A percentile compares a stretch with the other conserved stretches of the same genome.
Evolutionary conservation across 2,113 vertebrate genomes (phyloP).

Genomic region (Podiceps cristatus): DNA sequence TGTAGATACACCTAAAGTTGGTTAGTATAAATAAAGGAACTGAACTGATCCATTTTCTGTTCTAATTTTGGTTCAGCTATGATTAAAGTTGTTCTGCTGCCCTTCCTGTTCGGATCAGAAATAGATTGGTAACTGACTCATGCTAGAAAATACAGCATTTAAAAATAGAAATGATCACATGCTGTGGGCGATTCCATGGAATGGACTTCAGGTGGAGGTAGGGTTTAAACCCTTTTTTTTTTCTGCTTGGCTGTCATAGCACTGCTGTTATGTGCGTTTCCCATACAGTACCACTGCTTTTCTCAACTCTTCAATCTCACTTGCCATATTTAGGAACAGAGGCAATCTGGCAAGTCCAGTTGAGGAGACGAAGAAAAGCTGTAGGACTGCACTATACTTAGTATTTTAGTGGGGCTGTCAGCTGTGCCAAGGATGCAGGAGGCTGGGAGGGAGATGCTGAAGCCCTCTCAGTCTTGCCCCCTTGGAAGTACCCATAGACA

Average conservation of each 20-base stretch:
- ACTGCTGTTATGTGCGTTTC: conserved; percentile 21
- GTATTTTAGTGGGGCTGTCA: not conserved
- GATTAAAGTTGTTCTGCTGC: conserved; percentile 41
- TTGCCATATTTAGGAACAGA: not conserved
- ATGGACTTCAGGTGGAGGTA: conserved; percentile 34
- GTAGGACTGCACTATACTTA: not conserved
- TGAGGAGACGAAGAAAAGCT: not conserved
- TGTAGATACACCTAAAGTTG: not conserved
- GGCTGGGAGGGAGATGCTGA: not conserved
- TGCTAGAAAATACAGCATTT: conserved; percentile 48
- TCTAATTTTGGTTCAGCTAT: conserved; percentile 64
- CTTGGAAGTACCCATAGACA: not conserved
- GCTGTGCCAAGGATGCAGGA: not conserved
- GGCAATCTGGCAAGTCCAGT: conserved; percentile 15
- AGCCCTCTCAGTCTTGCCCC: not conserved
- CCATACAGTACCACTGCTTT: not conserved
- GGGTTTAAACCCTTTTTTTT: not conserved
- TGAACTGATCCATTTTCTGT: conserved; percentile 54
- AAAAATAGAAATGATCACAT: conserved; percentile 42
- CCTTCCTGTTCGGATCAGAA: conserved; percentile 63
- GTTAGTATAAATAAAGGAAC: conserved; percentile 28
- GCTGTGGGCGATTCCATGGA: conserved; percentile 32
- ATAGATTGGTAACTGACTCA: conserved; percentile 65
- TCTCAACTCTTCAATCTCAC: not conserved
- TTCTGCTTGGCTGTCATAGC: not conserved